Evolutionary conservation across 2,113 vertebrate species (phyloP), one percentile per base, ranked within the genome.

Genomic region (Sebastes schlegelii): DNA sequence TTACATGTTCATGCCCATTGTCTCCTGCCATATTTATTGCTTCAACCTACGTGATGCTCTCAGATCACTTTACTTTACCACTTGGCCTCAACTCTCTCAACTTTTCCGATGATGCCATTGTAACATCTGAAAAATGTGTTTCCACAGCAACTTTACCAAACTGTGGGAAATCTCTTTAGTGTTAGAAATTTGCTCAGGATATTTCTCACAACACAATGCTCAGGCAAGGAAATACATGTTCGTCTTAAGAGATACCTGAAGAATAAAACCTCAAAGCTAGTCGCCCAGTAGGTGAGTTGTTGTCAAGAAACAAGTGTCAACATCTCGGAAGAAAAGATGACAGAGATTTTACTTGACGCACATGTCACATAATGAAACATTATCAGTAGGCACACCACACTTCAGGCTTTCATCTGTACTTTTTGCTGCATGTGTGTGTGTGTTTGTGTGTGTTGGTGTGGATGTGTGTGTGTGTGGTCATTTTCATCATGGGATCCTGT

Each of bases 381-480:
- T 74, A 23, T 40, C 64, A 80, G 51, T 62, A 57, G 43, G 14
- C 54, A 42, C 61, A 13, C 49, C 51, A 72, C 58, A 17, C 67
- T 43, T 21, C 71, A 67, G 75, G 49, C 57, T 21, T 57, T n/a
- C 69, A 74, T 77, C 13, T 79, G 17, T 69, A 45, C 80, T 19
- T 60, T 26, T 45, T 69, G 52, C 26, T 49, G 45, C 2, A 34
- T 34, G 42, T 52, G 65, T 67, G 57, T 64, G 74, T 80, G 55
- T 34, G 62, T 75, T 71, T 43, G 40, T 52, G 54, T 64, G 67
- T 71, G 60, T 70, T 77, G 60, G 90, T 74, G 82, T 89, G 91
- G 26, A 26, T 26, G 26, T 71, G 60, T 70, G 80, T 64, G 90
- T 74, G 82, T 89, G 91, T 91, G 90, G 86, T 75, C 79, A 83